Conservation (phyloP, 2,797 vertebrate genomes). For the Pipistrellus pygmaeus region DNA sequence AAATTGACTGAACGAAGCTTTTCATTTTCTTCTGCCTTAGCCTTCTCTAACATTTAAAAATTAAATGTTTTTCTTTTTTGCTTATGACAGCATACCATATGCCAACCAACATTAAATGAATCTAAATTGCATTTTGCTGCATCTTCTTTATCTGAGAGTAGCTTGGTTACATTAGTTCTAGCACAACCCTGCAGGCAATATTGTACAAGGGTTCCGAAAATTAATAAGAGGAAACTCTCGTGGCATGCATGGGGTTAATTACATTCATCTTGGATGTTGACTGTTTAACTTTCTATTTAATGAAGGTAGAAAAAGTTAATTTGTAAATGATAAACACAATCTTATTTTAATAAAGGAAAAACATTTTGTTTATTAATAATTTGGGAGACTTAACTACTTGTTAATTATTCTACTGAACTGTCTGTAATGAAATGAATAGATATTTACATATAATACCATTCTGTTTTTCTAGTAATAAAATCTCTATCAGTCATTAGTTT, state of each 20-base stretch:
- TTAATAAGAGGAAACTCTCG: constrained; percentile 27
- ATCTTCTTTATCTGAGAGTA: not conserved
- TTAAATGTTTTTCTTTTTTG: not conserved
- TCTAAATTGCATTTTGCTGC: not conserved
- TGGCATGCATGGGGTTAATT: constrained; percentile 27
- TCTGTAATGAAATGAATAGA: not conserved
- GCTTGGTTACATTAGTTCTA: not conserved
- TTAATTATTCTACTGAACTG: constrained; percentile 8
- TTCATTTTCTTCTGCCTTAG: constrained; percentile 8
- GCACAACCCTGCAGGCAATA: not conserved
- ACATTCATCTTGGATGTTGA: not conserved
- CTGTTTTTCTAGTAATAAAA: constrained; percentile 17
- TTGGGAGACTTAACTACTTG: constrained; percentile 27
- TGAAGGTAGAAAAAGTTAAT: constrained; percentile 25
- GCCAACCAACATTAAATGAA: not conserved
- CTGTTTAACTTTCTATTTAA: constrained; percentile 47
- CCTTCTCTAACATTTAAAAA: constrained; percentile 32
- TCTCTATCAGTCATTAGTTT: not conserved
- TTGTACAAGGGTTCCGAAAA: constrained; percentile 26
- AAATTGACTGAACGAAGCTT: not conserved
- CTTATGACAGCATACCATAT: not conserved
- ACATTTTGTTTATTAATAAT: constrained; percentile 41
- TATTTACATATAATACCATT: not conserved
- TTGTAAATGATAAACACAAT: constrained; percentile 20
- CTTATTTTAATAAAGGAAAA: not conserved